Percentiles rank a stretch among this genome's conserved stretches.
These are phyloP conservation scores for Hemiprocne comata DNA, from an alignment of 2,113 vertebrate genomes.

Conservation along the genomic window DNA sequence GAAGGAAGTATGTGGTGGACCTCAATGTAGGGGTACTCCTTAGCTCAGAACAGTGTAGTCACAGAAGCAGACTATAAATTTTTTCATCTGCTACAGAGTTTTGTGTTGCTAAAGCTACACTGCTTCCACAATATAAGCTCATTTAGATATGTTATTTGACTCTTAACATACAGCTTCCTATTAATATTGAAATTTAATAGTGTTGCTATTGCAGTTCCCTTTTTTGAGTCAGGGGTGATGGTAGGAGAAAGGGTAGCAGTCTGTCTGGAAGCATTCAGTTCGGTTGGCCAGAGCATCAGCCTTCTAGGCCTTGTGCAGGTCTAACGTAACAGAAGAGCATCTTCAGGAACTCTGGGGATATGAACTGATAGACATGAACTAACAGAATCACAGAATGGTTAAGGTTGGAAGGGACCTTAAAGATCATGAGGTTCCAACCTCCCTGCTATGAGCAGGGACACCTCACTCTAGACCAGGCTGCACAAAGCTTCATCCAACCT, in stretches of 20 bases:
- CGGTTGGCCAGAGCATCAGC: neutral
- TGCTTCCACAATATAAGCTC: neutral
- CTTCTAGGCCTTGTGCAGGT: neutral
- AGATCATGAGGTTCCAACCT: too few relatives aligned
- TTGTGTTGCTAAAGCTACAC: neutral
- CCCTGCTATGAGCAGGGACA: too few relatives aligned
- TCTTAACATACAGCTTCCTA: neutral
- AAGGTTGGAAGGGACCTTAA: too few relatives aligned
- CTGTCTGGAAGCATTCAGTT: neutral
- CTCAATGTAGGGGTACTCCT: neutral
- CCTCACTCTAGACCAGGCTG: too few relatives aligned
- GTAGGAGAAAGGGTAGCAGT: neutral
- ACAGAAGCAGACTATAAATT: neutral
- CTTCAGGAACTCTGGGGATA: neutral
- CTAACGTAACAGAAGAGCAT: neutral
- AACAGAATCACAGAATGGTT: too few relatives aligned
- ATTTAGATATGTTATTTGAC: neutral
- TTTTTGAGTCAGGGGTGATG: neutral
- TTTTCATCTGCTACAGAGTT: neutral
- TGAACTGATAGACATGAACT: neutral
- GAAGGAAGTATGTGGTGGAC: neutral
- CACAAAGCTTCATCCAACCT: too few relatives aligned
- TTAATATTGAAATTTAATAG: neutral
- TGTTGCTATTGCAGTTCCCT: accelerated
- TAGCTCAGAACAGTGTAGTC: neutral